These are phyloP conservation scores for Daubentonia madagascariensis DNA, from an alignment of 2,113 vertebrate genomes.

Conservation along the genomic window DNA sequence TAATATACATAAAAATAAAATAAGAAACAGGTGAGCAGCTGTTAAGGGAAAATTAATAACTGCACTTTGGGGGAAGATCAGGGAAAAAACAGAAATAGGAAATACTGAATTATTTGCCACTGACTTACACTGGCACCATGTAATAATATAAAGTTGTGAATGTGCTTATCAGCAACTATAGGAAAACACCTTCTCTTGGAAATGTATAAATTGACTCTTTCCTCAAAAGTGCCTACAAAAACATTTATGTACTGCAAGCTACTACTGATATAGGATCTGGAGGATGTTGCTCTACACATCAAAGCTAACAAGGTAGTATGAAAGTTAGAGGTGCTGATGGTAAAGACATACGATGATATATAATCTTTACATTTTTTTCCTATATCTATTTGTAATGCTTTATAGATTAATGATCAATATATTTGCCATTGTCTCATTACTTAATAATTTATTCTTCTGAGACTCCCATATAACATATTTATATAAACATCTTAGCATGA, in stretches of 20 bases:
- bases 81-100: not conserved
- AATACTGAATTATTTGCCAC: not conserved
- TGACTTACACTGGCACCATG: not conserved
- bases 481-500: not conserved
- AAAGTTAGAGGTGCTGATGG: not conserved
- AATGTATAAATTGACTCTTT: not conserved
- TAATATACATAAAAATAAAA: conserved; percentile 41
- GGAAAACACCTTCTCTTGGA: not conserved
- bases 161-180: not conserved
- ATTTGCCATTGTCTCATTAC: not conserved
- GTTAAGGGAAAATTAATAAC: conserved; percentile 33
- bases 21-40: not conserved
- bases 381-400: not conserved
- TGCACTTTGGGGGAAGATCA: not conserved
- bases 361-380: not conserved
- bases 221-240: not conserved
- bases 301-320: not conserved
- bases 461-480: not conserved
- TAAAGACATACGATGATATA: not conserved
- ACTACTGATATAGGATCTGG: not conserved
- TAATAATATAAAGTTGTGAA: conserved; percentile 22
- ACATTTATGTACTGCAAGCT: not conserved
- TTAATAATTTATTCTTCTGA: not conserved
- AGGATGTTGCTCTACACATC: not conserved
- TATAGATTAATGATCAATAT: not conserved